A percentile compares a stretch with the other conserved stretches of the same genome.
phyloP scores from a whole-genome alignment of 2,797 vertebrate genomes.

The Alcedo quadribrachys region DNA sequence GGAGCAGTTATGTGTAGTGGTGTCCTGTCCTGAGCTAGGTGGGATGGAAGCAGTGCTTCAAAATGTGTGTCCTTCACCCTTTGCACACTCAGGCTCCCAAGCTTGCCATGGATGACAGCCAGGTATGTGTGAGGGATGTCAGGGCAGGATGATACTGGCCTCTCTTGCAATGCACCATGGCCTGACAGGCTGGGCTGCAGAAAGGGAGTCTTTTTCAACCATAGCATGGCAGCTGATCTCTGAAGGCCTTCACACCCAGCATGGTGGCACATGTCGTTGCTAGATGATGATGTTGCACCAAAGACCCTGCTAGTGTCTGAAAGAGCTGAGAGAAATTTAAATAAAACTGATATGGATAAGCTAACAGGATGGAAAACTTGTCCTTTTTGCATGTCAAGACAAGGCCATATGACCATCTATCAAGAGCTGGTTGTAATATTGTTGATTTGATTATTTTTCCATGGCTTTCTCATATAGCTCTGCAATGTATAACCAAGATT shows the following conservation, averaged over 20 bases:
- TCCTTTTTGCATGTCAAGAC: not conserved
- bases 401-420: not conserved
- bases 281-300: not conserved
- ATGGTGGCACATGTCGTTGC: not conserved
- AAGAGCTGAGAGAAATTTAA: not conserved
- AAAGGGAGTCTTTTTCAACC: not conserved
- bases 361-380: not conserved
- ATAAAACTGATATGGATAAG: not conserved
- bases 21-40: not conserved
- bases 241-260: not conserved
- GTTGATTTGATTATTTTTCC: conserved; percentile 53
- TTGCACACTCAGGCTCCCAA: not conserved
- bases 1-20: not conserved
- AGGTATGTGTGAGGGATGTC: not conserved
- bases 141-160: rapidly evolving
- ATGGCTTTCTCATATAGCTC: not conserved
- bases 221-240: not conserved
- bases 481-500: conserved; percentile 56
- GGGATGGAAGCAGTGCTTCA: not conserved
- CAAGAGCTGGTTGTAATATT: not conserved
- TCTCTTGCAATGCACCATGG: not conserved
- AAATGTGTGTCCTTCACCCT: not conserved
- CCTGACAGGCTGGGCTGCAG: not conserved
- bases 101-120: not conserved
- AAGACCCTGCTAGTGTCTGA: not conserved